Evolutionary conservation across 1,140 invertebrate genomes (phyloP), one percentile per base, ranked within the genome.

Genomic region (Paralvinella palmiformis): DNA sequence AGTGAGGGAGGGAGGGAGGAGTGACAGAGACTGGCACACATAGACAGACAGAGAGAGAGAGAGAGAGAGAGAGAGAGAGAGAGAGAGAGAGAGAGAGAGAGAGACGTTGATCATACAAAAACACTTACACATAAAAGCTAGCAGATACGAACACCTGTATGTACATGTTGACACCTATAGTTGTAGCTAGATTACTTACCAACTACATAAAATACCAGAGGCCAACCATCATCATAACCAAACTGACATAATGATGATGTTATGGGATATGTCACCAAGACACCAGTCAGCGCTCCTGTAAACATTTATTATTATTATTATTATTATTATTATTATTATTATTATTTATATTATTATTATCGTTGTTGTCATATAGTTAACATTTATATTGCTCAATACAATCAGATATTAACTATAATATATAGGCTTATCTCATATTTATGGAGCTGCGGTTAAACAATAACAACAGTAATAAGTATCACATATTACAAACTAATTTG

Each of bases 151-250:
- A n/a, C n/a, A n/a, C n/a, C n/a, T n/a, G n/a, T n/a, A n/a, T n/a
- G n/a, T n/a, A n/a, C n/a, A n/a, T n/a, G n/a, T n/a, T n/a, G n/a
- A n/a, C n/a, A n/a, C n/a, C n/a, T n/a, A n/a, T n/a, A n/a, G n/a
- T n/a, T n/a, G n/a, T n/a, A n/a, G n/a, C n/a, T 57, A 31, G 15
- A 13, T 31, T 24, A 50, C 61, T 83, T 83, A 85, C 91, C 91
- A 71, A 91, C 91, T 0, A 91, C 85, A 73, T 94, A 96, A 76
- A 95, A 96, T 17, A 94, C 88, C 20, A 87, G 89, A 0, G 88
- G 84, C 92, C 92, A 95, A 5, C 91, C 91, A 31, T 73, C 72
- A 41, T 74, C 75, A 67, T 75, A 76, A 1, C 62, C 53, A 29
- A 37, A 59, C 2, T 31, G 22, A 69, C 75, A 76, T 0, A 82